Conservation (phyloP, 2,797 vertebrate species). For the Crocodylus rhombifer region DNA sequence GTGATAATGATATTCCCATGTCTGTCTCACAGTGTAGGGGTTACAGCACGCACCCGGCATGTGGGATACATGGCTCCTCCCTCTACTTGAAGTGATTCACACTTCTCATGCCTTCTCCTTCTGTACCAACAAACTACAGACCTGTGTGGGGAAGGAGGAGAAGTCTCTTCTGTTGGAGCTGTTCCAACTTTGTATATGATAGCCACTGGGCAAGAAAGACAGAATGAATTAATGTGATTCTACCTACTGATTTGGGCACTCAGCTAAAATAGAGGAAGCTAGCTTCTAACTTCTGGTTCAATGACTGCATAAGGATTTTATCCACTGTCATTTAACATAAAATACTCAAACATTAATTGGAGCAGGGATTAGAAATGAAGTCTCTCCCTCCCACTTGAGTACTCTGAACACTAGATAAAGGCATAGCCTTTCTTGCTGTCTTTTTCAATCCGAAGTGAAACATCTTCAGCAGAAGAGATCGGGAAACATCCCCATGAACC, state of each 20-base stretch:
- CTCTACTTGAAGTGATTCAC: not conserved
- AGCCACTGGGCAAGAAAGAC: not conserved
- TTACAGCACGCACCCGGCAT: not conserved
- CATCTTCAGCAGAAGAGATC: too few species aligned
- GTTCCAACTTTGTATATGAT: not conserved
- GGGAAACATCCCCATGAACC: too few species aligned
- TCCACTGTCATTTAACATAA: not conserved
- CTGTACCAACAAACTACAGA: not conserved
- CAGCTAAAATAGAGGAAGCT: not conserved
- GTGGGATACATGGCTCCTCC: not conserved
- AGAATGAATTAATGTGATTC: not conserved
- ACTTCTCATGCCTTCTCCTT: not conserved
- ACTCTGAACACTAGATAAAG: not conserved
- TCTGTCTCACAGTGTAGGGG: not conserved
- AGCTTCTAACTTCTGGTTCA: not conserved
- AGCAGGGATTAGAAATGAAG: not conserved
- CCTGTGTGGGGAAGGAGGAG: not conserved
- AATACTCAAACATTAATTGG: not conserved
- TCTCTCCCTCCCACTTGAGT: not conserved
- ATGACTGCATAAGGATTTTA: not conserved
- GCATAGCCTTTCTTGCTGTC: fast-evolving
- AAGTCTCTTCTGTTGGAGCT: not conserved
- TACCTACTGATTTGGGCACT: not conserved
- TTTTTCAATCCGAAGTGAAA: too few species aligned
- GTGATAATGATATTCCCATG: not conserved